Evolutionary conservation across 2,113 vertebrate genomes (phyloP).

Genomic region (Perccottus glenii): DNA sequence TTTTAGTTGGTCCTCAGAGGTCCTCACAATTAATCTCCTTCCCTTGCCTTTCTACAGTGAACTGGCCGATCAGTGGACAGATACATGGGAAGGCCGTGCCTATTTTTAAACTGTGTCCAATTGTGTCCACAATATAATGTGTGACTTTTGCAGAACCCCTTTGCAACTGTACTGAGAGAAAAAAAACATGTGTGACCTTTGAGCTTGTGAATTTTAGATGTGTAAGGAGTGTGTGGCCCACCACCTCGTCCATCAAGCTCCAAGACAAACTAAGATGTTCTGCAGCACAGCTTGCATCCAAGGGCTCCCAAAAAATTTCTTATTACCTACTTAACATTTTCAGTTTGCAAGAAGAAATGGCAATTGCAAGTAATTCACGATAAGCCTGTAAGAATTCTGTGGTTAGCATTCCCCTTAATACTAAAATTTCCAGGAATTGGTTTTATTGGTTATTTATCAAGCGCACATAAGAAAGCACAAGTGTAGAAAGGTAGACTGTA

Average conservation of each 20-base stretch:
- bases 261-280: constrained; percentile 12
- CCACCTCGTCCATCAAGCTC: constrained; percentile 45
- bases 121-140: too few species aligned
- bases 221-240: constrained; percentile 17
- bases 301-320: constrained; percentile 48
- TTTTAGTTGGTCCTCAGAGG: constrained; percentile 43
- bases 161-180: neutral
- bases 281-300: constrained; percentile 46
- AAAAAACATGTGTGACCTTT: constrained; percentile 5
- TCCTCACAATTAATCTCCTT: constrained; percentile 51
- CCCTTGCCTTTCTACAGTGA: constrained; percentile 17
- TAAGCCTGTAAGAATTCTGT: too few species aligned
- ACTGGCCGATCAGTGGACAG: neutral
- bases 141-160: neutral
- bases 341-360: constrained; percentile 3
- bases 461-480: too few species aligned
- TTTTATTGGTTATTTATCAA: too few species aligned
- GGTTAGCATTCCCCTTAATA: neutral
- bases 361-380: neutral
- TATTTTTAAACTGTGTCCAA: neutral
- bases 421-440: neutral
- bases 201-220: constrained; percentile 29
- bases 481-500: too few species aligned
- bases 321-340: constrained; percentile 37
- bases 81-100: neutral